These are phyloP conservation scores for Polymixis flavicincta DNA, from an alignment of 2,888 invertebrate genomes.

Conservation along the genomic window DNA sequence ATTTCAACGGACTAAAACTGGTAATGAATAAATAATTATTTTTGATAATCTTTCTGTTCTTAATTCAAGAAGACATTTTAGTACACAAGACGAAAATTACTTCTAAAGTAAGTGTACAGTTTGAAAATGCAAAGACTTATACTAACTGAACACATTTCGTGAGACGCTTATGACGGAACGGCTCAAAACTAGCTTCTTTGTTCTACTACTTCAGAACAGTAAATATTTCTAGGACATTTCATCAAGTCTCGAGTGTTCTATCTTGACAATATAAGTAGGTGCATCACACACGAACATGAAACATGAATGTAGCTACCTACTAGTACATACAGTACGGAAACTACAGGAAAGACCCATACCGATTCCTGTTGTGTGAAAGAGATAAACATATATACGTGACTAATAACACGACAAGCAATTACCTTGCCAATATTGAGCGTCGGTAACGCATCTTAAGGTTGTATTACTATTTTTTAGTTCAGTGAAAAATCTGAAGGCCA, in stretches of 20 bases:
- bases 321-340: no score
- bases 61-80: not conserved
- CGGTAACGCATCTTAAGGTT: no score
- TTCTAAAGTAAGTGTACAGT: not conserved
- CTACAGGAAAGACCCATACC: no score
- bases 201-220: conserved; percentile 26
- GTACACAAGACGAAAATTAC: not conserved
- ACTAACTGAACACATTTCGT: conserved; percentile 22
- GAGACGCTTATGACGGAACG: conserved; percentile 11
- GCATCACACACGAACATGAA: no score
- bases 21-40: not conserved
- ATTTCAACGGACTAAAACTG: not conserved
- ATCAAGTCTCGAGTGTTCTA: not conserved
- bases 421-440: no score
- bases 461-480: no score
- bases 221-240: conserved; percentile 26
- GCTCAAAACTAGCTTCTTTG: conserved; percentile 32
- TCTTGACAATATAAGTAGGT: not conserved
- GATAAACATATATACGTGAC: no score
- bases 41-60: not conserved
- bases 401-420: no score
- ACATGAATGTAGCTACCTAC: no score
- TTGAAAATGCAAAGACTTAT: conserved; percentile 42
- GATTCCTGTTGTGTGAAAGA: no score
- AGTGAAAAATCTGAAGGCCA: no score